Base-by-base conservation (phyloP, 2,888 invertebrate species). In the Hetaerina titia region DNA sequence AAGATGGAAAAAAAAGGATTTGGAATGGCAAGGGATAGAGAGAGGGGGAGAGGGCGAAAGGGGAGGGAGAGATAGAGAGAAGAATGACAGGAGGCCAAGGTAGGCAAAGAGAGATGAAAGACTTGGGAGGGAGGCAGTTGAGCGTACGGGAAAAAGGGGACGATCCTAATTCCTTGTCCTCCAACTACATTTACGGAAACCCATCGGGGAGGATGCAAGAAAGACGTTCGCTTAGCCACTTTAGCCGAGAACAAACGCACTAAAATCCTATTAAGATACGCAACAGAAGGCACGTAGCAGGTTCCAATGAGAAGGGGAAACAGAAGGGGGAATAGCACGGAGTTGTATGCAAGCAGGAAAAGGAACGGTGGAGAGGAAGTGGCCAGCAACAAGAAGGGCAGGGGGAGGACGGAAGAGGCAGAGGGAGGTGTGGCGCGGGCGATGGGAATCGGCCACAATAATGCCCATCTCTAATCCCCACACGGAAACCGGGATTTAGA, bases 31-130 rank as follows among this genome's bases (percentile, higher is more conserved):
- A 64, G 64, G 87, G 74, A 58, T n/a, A 19, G 58, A 81, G 58
- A 25, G 13, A 94, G 22, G 19, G 22, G 56, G 11, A 22, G 45
- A 87, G 57, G 13, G 9, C 19, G 17, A 22, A 94, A 17, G 81
- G 45, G 22, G 69, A 89, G 58, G 89, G 19, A 58, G 64, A 58
- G 31, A 64, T 58, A 60, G 57, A 22, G 45, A 60, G 15, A 25
- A 64, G 63, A 63, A 88, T 31, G 89, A 90, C 2, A 64, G 88
- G 31, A 58, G 94, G 90, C 25, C n/a, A 90, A 45, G 56, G 25
- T 60, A 90, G 94, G 45, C 19, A 90, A 58, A 95, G 63, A 90
- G 58, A 95, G 95, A 89, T 22, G 22, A 64, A 95, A 90, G 92
- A 58, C 64, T 25, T 22, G 87, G 87, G 22, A 31, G 63, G 89